Conservation (phyloP, 1,140 invertebrate genomes). For the Teleogryllus occipitalis region DNA sequence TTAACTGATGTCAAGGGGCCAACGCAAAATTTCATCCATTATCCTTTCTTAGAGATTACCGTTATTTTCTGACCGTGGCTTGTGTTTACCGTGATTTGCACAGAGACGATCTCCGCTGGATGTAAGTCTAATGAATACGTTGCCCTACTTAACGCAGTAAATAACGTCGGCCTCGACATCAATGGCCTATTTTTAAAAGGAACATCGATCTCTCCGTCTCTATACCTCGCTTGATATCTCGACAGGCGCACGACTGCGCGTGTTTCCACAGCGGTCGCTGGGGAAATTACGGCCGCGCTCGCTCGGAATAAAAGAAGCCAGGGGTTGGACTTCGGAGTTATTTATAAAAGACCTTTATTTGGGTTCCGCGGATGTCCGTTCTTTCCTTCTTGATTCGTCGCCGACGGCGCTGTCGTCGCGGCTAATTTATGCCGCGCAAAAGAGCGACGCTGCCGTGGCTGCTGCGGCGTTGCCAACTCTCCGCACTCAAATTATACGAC, state of each 20-base stretch:
- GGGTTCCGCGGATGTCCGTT: not conserved
- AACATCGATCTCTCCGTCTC: not conserved
- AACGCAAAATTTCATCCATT: too few relatives aligned
- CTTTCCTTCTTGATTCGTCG: not conserved
- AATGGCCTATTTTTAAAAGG: not conserved
- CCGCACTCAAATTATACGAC: too few relatives aligned
- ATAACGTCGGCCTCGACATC: not conserved
- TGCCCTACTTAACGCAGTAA: not conserved
- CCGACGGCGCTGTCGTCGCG: not conserved
- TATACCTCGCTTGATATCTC: not conserved
- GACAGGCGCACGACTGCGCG: not conserved
- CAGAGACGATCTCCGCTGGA: not conserved
- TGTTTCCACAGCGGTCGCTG: not conserved
- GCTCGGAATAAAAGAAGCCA: not conserved
- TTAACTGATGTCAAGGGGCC: too few relatives aligned
- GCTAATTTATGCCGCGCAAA: not conserved
- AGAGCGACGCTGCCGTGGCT: not conserved
- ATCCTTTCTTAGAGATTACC: too few relatives aligned
- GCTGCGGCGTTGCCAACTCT: too few relatives aligned
- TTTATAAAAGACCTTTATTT: slow-evolving; percentile 6
- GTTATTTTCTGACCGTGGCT: too few relatives aligned
- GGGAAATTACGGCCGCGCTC: not conserved
- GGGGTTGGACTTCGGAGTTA: not conserved
- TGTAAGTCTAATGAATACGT: not conserved
- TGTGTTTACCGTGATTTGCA: too few relatives aligned